Evolutionary conservation across 2,113 vertebrate species (phyloP).

Genomic region (Seriola quinqueradiata): DNA sequence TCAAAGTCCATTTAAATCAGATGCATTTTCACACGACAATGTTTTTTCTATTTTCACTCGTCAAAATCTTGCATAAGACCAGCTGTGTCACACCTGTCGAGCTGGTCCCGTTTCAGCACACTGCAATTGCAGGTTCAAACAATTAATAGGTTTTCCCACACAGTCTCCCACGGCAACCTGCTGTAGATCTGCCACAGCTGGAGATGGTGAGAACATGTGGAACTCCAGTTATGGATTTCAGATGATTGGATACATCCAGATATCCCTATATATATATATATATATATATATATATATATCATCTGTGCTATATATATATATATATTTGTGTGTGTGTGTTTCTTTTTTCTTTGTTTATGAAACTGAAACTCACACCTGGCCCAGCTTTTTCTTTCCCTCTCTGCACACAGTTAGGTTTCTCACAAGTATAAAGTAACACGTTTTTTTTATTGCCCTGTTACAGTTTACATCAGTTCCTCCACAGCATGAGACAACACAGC

Average conservation of each 20-base stretch:
- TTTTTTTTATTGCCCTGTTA: background rate
- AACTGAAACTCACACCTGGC: too few species aligned
- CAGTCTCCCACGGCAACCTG: background rate
- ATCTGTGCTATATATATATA: too few species aligned
- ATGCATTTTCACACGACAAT: conserved; percentile 17
- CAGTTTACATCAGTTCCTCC: background rate
- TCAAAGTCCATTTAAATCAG: conserved; percentile 13
- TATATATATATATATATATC: too few species aligned
- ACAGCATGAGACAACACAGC: background rate
- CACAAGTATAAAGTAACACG: background rate
- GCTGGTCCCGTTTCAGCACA: conserved; percentile 30
- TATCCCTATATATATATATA: too few species aligned
- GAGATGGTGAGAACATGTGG: background rate
- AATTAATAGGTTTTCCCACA: conserved; percentile 12
- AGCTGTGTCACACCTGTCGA: conserved; percentile 19
- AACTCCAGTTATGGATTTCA: background rate
- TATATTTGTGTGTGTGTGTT: background rate
- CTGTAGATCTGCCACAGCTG: background rate
- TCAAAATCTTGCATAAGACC: conserved; percentile 1
- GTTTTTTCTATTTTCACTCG: conserved; percentile 6
- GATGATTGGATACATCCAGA: too few species aligned
- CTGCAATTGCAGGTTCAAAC: conserved; percentile 1
- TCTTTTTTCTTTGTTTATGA: background rate
- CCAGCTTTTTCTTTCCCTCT: background rate
- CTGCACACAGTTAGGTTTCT: background rate